phyloP scores from a whole-genome alignment of 1,140 invertebrate genomes.

The Aphidius gifuensis region DNA sequence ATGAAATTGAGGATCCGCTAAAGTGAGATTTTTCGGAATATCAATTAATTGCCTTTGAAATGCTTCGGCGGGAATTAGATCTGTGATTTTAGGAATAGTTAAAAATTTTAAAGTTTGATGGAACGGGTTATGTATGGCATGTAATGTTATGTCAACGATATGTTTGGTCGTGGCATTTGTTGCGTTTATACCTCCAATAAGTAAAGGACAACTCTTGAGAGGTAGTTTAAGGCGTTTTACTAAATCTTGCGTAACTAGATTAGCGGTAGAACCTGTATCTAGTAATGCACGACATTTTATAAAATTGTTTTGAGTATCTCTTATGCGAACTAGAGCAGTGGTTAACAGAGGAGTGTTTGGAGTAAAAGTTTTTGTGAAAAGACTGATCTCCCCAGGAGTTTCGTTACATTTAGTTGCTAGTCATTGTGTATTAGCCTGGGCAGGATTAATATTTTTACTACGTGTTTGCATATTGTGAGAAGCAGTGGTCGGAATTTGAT shows the following conservation, averaged over 20 bases:
- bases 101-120: slow-evolving; percentile 25
- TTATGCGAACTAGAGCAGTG: slow-evolving; percentile 4
- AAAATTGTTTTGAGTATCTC: background rate
- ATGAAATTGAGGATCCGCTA: slow-evolving; percentile 31
- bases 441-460: too few species aligned
- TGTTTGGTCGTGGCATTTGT: background rate
- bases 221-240: background rate
- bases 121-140: slow-evolving; percentile 8
- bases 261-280: background rate
- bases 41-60: slow-evolving; percentile 24
- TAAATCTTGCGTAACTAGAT: slow-evolving; percentile 17
- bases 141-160: background rate
- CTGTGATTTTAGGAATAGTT: slow-evolving; percentile 24
- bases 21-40: slow-evolving; percentile 23
- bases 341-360: background rate
- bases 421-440: too few species aligned
- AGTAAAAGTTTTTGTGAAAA: too few species aligned
- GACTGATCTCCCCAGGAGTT: too few species aligned
- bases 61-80: slow-evolving; percentile 20
- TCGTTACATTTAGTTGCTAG: too few species aligned
- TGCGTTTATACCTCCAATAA: background rate
- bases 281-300: slow-evolving; percentile 6
- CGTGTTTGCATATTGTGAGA: too few species aligned
- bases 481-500: too few species aligned
- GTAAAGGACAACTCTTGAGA: background rate